Evolutionary conservation across 2,797 vertebrate species (phyloP), one percentile per base, ranked within the genome.

Genomic region (Poeciliopsis paucimaculata): DNA sequence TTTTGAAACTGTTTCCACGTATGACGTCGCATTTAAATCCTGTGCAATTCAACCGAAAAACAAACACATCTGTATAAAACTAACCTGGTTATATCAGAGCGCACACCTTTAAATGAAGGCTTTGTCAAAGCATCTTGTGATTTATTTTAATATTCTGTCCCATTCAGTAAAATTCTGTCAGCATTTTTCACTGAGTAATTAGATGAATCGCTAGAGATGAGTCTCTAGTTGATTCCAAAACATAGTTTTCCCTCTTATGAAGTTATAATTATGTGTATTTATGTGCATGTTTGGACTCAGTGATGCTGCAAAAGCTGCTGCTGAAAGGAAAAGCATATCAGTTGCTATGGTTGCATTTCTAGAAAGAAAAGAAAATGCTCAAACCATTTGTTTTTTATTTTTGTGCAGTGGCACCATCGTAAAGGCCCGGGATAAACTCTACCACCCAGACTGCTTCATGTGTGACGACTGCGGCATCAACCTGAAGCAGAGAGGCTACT

Each of bases 351-450:
- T 26, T 28, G 13, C 13, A 45, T 71, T 71, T 71, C 26, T 45
- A 45, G 23, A 71, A 71, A n/a, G 26, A 28, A 28, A 46, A 10
- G 8, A n/a, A 16, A 31, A 18, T 39, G 2, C 20, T 60, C 12
- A 31, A 41, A 73, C 7, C 49, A 23, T 62, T 71, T n/a, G n/a
- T 15, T 51, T 28, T 73, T 47, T 0, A 84, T 26, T 86, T 82
- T 41, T 72, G 0, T 3, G 51, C 89, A 99, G 98, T 71, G 98
- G 98, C 78, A 98, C 97, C 34, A 99, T 99, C 0, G 98, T 99
- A 87, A 99, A 99, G 92, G 98, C 98, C 23, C 94, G 98, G 71
- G 98, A 99, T 95, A 99, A 99, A 86, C 97, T 99, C 75, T 99
- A 99, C 94, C 98, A 99, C 88, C 98, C 98, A 0, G 97, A 98